Conservation (phyloP, 2,888 invertebrate species). For the Psylliodes chrysocephalus region DNA sequence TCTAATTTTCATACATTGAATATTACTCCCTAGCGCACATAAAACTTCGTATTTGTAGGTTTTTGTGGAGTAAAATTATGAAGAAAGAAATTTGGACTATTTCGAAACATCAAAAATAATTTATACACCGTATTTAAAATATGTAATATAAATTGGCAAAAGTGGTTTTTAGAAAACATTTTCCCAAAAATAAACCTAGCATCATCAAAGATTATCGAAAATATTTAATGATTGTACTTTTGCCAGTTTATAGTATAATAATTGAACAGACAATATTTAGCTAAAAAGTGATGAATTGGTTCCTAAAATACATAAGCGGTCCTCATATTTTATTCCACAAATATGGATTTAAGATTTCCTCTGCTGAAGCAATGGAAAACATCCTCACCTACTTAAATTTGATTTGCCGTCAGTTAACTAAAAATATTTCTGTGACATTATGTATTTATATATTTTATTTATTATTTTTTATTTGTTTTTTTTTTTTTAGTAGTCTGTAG, state of each 20-base stretch:
- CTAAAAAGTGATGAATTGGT: neutral
- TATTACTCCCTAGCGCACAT: constrained; percentile 58
- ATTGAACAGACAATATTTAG: neutral
- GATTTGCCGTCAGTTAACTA: constrained; percentile 27
- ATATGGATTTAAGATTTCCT: neutral
- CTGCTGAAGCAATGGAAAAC: neutral
- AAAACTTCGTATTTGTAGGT: constrained; percentile 15
- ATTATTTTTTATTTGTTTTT: constrained; percentile 50
- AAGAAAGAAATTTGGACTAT: constrained; percentile 44
- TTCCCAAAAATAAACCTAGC: too few relatives aligned
- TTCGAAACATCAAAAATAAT: too few relatives aligned
- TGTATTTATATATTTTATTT: constrained; percentile 57
- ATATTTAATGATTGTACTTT: too few relatives aligned
- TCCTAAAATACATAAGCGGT: neutral
- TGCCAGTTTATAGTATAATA: too few relatives aligned
- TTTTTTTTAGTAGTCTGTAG: constrained; percentile 50
- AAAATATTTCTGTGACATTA: constrained; percentile 39
- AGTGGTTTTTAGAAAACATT: too few relatives aligned
- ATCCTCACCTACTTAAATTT: constrained; percentile 12
- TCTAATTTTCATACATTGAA: constrained; percentile 61
- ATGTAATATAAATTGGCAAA: too few relatives aligned
- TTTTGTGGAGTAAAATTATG: constrained; percentile 13
- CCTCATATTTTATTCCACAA: constrained; percentile 9
- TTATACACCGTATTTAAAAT: too few relatives aligned
- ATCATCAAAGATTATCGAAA: too few relatives aligned